Percentiles rank a stretch among this genome's conserved stretches.
Conservation (phyloP, 2,888 invertebrate species). For the Phytoseiulus persimilis region DNA sequence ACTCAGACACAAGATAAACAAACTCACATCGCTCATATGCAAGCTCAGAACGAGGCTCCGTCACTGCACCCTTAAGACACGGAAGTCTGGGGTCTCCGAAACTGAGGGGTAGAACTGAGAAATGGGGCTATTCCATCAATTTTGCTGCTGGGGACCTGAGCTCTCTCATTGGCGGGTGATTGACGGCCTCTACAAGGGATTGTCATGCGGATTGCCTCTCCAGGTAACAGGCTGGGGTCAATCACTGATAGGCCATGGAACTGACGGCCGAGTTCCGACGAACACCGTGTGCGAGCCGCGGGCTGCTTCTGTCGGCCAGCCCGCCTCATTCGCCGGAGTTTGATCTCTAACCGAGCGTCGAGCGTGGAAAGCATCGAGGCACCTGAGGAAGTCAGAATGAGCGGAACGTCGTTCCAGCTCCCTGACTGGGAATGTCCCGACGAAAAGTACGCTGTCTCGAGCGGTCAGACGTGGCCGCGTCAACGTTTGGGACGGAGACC, state of each 20-base stretch:
- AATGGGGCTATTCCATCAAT: no score
- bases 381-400: background rate
- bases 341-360: background rate
- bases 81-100: background rate
- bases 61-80: background rate
- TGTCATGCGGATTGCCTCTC: no score
- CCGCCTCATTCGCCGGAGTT: background rate
- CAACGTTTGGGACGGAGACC: background rate
- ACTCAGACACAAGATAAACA: background rate
- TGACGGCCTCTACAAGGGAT: no score
- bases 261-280: background rate
- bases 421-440: conserved; percentile 35
- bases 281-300: background rate
- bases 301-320: background rate
- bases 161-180: no score
- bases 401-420: conserved; percentile 34
- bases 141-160: no score
- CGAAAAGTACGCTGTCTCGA: conserved; percentile 18
- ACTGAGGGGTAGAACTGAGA: background rate
- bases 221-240: no score
- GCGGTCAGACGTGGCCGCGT: background rate
- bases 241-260: no score
- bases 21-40: background rate
- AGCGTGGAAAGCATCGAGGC: background rate
- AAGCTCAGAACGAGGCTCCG: background rate